A percentile compares a stretch with the other conserved stretches of the same genome.
phyloP scores from a whole-genome alignment of 1,140 invertebrate species.

The Atta colombica region DNA sequence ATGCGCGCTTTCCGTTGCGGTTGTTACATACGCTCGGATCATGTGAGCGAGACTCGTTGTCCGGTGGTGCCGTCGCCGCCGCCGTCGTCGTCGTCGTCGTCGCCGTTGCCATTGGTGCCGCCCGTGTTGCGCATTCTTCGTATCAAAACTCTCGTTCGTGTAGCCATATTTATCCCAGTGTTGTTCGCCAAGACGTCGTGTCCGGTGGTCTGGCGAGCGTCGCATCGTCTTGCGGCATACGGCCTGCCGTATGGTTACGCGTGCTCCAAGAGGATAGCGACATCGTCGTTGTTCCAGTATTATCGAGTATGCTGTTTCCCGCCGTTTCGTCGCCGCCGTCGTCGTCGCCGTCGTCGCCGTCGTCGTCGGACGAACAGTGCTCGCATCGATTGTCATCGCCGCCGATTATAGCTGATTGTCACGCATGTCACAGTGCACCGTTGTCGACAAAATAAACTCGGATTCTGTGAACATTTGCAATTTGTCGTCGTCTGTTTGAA shows the following conservation, averaged over 20 bases:
- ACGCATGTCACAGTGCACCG: neutral
- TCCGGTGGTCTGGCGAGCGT: conserved; percentile 58
- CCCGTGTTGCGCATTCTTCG: conserved; percentile 70
- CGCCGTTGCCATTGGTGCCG: neutral
- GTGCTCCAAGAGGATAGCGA: conserved; percentile 38
- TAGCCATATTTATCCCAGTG: conserved; percentile 81
- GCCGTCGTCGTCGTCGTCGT: conserved; percentile 38
- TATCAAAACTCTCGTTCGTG: conserved; percentile 57
- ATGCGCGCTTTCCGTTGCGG: conserved; percentile 55
- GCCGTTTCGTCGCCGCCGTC: conserved; percentile 1
- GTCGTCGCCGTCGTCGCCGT: neutral
- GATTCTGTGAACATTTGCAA: conserved; percentile 25
- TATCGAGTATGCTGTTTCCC: conserved; percentile 3
- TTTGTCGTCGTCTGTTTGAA: conserved; percentile 4
- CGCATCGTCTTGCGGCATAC: neutral
- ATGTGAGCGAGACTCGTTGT: conserved; percentile 71
- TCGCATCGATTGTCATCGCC: neutral
- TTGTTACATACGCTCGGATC: conserved; percentile 65
- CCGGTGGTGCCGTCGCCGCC: conserved; percentile 21
- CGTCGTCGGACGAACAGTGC: neutral
- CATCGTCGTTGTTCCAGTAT: neutral
- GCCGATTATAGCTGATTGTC: conserved; percentile 7
- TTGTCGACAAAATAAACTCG: neutral
- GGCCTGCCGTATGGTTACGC: conserved; percentile 58
- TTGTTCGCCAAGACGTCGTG: conserved; percentile 72